phyloP scores from a whole-genome alignment of 2,113 vertebrate genomes.

The Zonotrichia leucophrys region DNA sequence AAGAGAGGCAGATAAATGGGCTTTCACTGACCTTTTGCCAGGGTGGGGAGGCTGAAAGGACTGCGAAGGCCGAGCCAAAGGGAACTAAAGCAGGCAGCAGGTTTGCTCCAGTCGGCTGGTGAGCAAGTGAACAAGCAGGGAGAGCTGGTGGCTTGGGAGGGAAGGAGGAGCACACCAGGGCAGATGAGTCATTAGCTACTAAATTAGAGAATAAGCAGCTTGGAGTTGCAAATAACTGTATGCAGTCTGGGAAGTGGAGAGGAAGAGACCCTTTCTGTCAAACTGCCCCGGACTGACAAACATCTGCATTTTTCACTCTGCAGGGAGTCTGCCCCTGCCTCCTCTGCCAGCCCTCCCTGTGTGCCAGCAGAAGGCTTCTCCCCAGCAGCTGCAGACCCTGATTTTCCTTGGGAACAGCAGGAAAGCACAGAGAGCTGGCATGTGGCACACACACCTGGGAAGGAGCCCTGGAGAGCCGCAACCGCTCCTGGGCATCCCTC shows the following conservation, averaged over 20 bases:
- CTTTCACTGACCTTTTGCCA: slow-evolving; percentile 45
- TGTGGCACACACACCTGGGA: not conserved
- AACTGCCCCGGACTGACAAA: not conserved
- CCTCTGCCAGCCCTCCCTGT: not conserved
- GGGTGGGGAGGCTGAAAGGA: not conserved
- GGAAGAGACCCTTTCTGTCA: not conserved
- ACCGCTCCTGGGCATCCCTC: not conserved
- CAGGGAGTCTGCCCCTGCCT: not conserved
- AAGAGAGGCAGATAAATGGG: not conserved
- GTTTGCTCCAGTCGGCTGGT: not conserved
- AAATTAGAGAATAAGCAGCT: not conserved
- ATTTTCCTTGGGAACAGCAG: not conserved
- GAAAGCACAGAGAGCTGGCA: fast-evolving
- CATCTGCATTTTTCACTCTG: not conserved
- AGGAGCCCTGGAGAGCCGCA: not conserved
- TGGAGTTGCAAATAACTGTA: slow-evolving; percentile 38
- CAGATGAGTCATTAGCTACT: not conserved
- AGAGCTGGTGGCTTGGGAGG: not conserved
- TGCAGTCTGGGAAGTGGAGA: not conserved
- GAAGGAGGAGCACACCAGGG: not conserved
- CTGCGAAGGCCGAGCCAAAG: not conserved
- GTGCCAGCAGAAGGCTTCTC: not conserved
- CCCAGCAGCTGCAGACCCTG: not conserved
- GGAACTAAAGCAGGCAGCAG: not conserved
- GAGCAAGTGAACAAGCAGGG: not conserved